Percentiles rank a stretch among this genome's conserved stretches.
Conservation (phyloP, 2,888 invertebrate genomes). For the Lutraria lutraria region DNA sequence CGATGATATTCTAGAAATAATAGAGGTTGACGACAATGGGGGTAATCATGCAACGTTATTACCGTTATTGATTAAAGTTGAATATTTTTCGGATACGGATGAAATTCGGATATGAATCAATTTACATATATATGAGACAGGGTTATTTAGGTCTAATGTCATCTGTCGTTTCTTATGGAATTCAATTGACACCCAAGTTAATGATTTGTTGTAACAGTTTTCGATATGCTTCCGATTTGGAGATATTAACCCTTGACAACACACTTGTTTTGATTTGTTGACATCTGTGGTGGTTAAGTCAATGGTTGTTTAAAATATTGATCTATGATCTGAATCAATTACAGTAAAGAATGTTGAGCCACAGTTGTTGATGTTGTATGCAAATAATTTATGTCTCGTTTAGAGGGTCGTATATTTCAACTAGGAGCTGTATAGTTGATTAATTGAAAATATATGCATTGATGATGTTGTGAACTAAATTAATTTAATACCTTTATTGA, state of each 20-base stretch:
- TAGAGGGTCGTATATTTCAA: no score
- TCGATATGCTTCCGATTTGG: not conserved
- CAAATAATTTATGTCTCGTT: not conserved
- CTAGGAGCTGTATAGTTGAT: no score
- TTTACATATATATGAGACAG: not conserved
- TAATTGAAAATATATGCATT: no score
- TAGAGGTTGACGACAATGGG: constrained; percentile 64
- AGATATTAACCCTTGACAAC: constrained; percentile 11
- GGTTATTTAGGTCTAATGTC: not conserved
- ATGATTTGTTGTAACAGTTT: not conserved
- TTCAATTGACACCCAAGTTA: not conserved
- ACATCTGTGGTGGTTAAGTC: not conserved
- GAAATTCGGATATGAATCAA: constrained; percentile 27
- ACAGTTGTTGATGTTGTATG: not conserved
- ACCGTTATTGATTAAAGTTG: not conserved
- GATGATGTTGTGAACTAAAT: no score
- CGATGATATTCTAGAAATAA: constrained; percentile 61
- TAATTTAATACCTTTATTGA: no score
- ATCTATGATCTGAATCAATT: not conserved
- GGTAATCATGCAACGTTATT: constrained; percentile 25
- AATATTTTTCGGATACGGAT: constrained; percentile 28
- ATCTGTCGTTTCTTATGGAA: not conserved
- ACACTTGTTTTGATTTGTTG: constrained; percentile 19
- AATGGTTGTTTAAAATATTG: not conserved
- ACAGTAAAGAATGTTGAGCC: not conserved